Base-by-base conservation (phyloP, 37 sponge, comb jelly and placozoan species). In the Beroe forskalii region DNA sequence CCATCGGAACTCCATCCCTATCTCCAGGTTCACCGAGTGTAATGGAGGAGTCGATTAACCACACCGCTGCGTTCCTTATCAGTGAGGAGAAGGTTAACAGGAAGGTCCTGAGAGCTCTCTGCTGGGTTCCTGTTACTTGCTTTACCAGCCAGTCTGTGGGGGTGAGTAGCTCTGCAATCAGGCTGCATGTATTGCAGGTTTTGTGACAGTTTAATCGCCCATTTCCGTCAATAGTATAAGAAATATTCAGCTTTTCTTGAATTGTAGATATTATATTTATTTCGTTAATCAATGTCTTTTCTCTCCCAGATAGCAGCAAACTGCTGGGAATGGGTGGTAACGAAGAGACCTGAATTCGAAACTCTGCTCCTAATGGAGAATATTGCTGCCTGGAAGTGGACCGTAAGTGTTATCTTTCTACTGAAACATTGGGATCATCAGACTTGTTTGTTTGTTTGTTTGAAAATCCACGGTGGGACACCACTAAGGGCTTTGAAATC, bases 321-420 rank as follows among this genome's bases (percentile, higher is more conserved):
- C 86, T 80, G 86, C 48, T 80, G 86, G 86, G 86, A 80, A 25
- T 80, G 86, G 86, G 35, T 37, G 1, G 86, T 80, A 0, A 20
- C 86, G 0, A 41, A 80, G 30, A 32, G 86, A 42, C 86, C 86
- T 44, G 86, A 80, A 48, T 80, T 80, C 31, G 86, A 80, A 43
- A 80, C 86, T 43, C 55, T 35, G 86, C 86, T 80, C 3, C 86
- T 80, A 17, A 80, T 80, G 86, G 86, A 80, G 55, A 80, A 44
- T n/a, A 80, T 80, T 9, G 86, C 86, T 28, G 86, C 86, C 1
- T 80, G 86, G 86, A 41, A 44, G 27, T 80, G 86, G 86, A 80
- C 86, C 30, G 86, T 80, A 22, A 80, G 55, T 80, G 2, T 23
- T 48, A n/a, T n/a, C n/a, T n/a, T n/a, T n/a, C n/a, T n/a, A n/a